Base-by-base conservation (phyloP, 2,888 invertebrate genomes). In the Cotesia congregata region DNA sequence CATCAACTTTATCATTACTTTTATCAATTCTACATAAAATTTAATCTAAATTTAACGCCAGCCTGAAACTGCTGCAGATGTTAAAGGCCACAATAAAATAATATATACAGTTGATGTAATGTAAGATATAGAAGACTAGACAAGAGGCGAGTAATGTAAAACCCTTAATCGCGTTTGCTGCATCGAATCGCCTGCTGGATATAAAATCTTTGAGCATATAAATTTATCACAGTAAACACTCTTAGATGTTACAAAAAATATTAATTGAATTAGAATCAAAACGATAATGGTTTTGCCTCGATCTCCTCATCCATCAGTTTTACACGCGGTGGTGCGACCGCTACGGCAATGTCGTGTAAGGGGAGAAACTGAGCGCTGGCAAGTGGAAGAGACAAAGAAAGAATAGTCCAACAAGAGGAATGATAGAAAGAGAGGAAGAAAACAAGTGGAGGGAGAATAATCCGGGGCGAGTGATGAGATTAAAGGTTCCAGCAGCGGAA, bases 391-490 rank as follows among this genome's bases (percentile, higher is more conserved):
- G 74, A 67, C 41, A 62, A 40, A 50, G 67, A 65, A 20, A 62
- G 0, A 71, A 50, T 7, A 50, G 12, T 7, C 7, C 50, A 50
- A 50, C 12, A 50, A 50, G 50, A 12, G 12, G 12, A 2, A 12
- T 50, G 7, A 39, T 40, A 73, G 60, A 61, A 64, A 59, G 70
- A 84, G 85, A 85, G 85, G 76, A 82, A 80, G 83, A 87, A 87
- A 86, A 85, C 84, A 83, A 86, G 87, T 85, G 84, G 86, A 84
- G 86, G 86, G 73, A 70, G 71, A 72, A 77, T 76, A 76, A 76
- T 78, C 78, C 75, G 70, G 68, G 75, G 72, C 74, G 85, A 85
- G 86, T 89, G 87, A 89, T 89, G 88, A 89, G 89, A 89, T 89
- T 89, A 89, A 87, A 88, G 84, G 85, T 85, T 86, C 85, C 80